A percentile compares a stretch with the other conserved stretches of the same genome.
Conservation (phyloP, 1,140 invertebrate species). For the Drosophila pseudoananassae region DNA sequence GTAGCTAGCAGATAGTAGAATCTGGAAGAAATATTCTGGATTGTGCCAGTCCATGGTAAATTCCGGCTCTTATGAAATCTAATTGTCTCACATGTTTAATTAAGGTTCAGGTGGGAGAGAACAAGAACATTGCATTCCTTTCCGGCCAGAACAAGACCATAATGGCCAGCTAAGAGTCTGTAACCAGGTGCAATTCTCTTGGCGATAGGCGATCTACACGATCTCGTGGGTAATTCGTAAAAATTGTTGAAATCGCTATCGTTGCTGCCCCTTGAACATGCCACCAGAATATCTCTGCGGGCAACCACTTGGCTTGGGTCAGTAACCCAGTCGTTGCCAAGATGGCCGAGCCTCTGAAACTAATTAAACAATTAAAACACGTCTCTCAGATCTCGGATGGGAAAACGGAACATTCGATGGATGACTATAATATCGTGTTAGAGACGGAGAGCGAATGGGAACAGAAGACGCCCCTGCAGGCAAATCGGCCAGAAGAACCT, state of each 20-base stretch:
- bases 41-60: conserved; percentile 22
- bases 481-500: conserved; percentile 29
- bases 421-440: background rate
- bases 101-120: conserved; percentile 30
- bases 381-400: conserved; percentile 25
- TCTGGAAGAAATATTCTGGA: conserved; percentile 27
- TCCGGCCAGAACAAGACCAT: conserved; percentile 22
- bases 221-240: conserved; percentile 14
- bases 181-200: conserved; percentile 67
- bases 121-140: conserved; percentile 29
- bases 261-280: conserved; percentile 50
- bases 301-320: conserved; percentile 36
- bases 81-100: conserved; percentile 47
- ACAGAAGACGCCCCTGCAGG: conserved; percentile 51
- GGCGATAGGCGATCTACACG: conserved; percentile 46
- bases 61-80: conserved; percentile 42
- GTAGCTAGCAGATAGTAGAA: conserved; percentile 18
- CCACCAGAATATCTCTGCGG: conserved; percentile 42
- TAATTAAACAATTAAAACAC: conserved; percentile 72
- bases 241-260: conserved; percentile 60
- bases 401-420: conserved; percentile 28
- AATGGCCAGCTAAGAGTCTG: conserved; percentile 40
- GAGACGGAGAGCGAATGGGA: conserved; percentile 40
- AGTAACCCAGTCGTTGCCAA: conserved; percentile 23
- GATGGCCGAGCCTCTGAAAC: conserved; percentile 7